phyloP scores from a whole-genome alignment of 1,140 invertebrate species.

The Conus ventricosus region DNA sequence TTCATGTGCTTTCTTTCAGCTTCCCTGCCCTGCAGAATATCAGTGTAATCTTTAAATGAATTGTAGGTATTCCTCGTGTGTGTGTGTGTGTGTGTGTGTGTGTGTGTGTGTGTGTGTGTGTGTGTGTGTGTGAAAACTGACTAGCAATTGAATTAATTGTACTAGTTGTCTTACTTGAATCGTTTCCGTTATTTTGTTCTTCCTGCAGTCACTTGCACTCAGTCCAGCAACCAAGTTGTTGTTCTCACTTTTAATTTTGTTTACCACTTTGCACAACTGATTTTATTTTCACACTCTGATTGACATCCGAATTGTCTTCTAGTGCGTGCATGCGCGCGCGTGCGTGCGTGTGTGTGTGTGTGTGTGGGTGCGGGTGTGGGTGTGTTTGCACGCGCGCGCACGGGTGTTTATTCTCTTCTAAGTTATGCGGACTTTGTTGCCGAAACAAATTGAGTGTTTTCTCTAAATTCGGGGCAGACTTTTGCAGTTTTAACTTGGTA shows the following conservation, averaged over 20 bases:
- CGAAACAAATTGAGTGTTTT: too few relatives aligned
- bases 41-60: neutral
- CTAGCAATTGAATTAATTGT: neutral
- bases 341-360: neutral
- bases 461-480: too few relatives aligned
- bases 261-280: too few relatives aligned
- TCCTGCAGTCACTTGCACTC: too few relatives aligned
- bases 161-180: neutral
- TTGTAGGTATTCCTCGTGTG: neutral
- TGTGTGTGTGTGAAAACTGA: neutral
- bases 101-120: neutral
- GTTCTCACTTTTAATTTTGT: too few relatives aligned
- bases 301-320: too few relatives aligned
- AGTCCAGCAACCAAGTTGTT: too few relatives aligned
- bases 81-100: neutral
- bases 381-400: neutral
- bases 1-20: neutral
- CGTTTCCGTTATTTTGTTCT: neutral
- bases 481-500: too few relatives aligned
- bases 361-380: neutral
- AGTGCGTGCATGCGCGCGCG: neutral
- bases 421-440: too few relatives aligned
- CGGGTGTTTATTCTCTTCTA: neutral
- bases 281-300: too few relatives aligned
- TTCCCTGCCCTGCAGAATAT: neutral